Conservation (phyloP, 2,888 invertebrate genomes). For the Callinectes sapidus region DNA sequence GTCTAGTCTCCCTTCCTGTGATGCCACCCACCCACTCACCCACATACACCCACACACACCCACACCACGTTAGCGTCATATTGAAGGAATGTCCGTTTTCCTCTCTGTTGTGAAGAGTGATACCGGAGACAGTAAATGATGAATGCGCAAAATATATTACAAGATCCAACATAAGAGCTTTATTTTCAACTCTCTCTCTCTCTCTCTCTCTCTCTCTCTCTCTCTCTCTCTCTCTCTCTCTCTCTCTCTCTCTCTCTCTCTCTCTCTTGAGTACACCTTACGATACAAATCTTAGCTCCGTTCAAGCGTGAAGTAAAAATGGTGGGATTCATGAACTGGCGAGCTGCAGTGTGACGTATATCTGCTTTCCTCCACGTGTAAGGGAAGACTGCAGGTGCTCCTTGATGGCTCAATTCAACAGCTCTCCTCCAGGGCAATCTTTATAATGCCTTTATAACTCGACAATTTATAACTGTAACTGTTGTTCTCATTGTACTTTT, state of each 20-base stretch:
- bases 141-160: too few species aligned
- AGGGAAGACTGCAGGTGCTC: not conserved
- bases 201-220: conserved; percentile 29
- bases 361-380: not conserved
- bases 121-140: too few species aligned
- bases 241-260: conserved; percentile 29
- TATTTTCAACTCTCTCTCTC: not conserved
- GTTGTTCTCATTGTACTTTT: not conserved
- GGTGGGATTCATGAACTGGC: not conserved
- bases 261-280: not conserved
- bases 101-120: too few species aligned
- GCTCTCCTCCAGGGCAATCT: not conserved
- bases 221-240: conserved; percentile 32
- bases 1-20: too few species aligned
- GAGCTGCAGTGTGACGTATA: not conserved
- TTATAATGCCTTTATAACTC: not conserved
- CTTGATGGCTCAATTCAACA: not conserved
- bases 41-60: not conserved
- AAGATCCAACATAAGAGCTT: too few species aligned
- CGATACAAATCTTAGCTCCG: not conserved
- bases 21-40: too few species aligned
- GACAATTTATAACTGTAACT: not conserved
- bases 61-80: not conserved
- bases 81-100: too few species aligned
- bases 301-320: not conserved